Base-by-base conservation (phyloP, 2,113 vertebrate genomes). In the Zosterops borbonicus region DNA sequence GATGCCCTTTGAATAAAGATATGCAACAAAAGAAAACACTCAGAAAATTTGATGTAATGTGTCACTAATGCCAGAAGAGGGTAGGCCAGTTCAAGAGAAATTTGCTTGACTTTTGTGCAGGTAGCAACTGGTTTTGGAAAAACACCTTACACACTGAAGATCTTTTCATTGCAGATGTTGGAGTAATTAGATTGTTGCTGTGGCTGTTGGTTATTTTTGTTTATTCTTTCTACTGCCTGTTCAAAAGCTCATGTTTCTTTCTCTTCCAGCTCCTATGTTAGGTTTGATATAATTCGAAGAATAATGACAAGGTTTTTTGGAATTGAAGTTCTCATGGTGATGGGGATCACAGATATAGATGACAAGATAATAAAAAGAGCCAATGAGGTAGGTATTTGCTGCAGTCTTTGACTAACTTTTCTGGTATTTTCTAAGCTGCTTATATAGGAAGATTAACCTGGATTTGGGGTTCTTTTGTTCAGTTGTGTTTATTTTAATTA, bases 261-360 rank as follows among this genome's bases (percentile, higher is more conserved):
- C 68, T 89, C n/a, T 95, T 95, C 59, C 92, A 99, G 99, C 87
- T 99, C 99, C 1, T 99, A 99, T n/a, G 99, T 99, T 93, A 98
- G 98, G 86, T 99, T 99, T 96, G 99, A 99, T 87, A 98, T 99
- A 68, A 97, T 99, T 94, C 98, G 99, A 96, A 99, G 99, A 94
- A 98, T 99, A 94, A 87, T 99, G 83, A 98, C 98, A 64, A 97
- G 88, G 16, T 27, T 99, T 71, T 99, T 99, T 91, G 99, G 98
- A 18, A 97, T 98, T 96, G 98, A 98, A 22, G 96, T 99, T 13
- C 69, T 99, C 95, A 99, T 99, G 86, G 99, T 98, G 49, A 99
- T 99, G 99, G 99, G 99, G 20, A 98, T 99, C 89, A 99, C 99
- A 5, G 99, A 99, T 75, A 98, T 99, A 56, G 99, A 99, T 78